phyloP scores from a whole-genome alignment of 2,797 vertebrate genomes.

The Sparus aurata region DNA sequence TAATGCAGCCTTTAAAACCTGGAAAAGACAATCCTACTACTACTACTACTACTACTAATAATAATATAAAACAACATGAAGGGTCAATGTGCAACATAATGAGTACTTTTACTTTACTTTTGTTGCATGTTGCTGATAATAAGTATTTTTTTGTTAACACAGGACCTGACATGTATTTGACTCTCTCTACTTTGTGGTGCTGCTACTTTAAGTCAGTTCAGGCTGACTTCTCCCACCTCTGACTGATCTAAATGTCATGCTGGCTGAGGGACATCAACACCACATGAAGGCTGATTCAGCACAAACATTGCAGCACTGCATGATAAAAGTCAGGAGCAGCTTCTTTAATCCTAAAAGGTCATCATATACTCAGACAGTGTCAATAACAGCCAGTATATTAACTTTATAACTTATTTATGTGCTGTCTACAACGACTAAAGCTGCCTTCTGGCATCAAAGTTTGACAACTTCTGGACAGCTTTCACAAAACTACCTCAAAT shows the following conservation, averaged over 20 bases:
- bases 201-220: neutral
- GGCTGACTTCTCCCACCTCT: neutral
- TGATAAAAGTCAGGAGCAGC: conserved; percentile 24
- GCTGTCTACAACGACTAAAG: neutral
- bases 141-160: neutral
- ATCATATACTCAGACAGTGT: neutral
- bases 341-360: conserved; percentile 43
- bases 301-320: conserved; percentile 12
- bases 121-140: neutral
- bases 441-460: conserved; percentile 4
- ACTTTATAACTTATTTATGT: conserved; percentile 40
- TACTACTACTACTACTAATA: too few species aligned
- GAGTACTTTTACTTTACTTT: neutral
- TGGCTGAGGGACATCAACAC: conserved; percentile 42
- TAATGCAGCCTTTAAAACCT: too few species aligned
- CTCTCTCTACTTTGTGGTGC: neutral
- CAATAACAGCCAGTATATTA: conserved; percentile 7
- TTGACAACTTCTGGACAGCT: conserved; percentile 19
- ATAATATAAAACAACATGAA: neutral
- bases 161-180: neutral
- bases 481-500: neutral
- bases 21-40: too few species aligned
- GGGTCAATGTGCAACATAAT: neutral
- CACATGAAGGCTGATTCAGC: conserved; percentile 48
- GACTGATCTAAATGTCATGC: conserved; percentile 56